Conservation (phyloP, 2,797 vertebrate genomes). For the Bufotes viridis region DNA sequence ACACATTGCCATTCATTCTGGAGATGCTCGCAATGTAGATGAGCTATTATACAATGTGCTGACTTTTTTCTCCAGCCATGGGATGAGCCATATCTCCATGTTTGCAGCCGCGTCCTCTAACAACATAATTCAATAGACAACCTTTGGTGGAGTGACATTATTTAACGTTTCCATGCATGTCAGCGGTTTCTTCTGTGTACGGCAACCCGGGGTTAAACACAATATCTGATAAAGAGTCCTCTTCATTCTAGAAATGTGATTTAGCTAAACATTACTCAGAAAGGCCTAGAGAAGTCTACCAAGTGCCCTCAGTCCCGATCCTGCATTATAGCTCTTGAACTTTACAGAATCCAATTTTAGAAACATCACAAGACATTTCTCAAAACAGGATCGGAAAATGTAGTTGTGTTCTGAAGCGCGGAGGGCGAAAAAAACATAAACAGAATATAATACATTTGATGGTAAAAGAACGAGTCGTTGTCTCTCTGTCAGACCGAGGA, state of each 20-base stretch:
- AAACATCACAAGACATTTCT: constrained; percentile 64
- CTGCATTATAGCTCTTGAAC: constrained; percentile 64
- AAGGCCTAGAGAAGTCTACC: neutral
- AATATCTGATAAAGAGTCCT: constrained; percentile 65
- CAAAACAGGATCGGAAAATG: constrained; percentile 44
- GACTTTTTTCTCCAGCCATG: constrained; percentile 12
- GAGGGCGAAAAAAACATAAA: constrained; percentile 1
- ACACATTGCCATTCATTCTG: neutral
- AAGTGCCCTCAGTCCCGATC: constrained; percentile 53
- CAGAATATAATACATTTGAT: constrained; percentile 22
- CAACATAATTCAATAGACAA: constrained; percentile 49
- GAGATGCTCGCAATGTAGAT: constrained; percentile 1
- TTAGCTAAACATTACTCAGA: constrained; percentile 51
- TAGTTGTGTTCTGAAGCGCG: constrained; percentile 37
- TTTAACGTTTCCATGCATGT: constrained; percentile 63
- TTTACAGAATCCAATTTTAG: constrained; percentile 67
- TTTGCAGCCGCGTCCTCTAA: constrained; percentile 32
- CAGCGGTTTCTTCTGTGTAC: constrained; percentile 25
- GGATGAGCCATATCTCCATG: constrained; percentile 20
- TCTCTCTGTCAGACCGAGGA: neutral
- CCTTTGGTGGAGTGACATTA: constrained; percentile 44
- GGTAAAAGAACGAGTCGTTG: neutral
- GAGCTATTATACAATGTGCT: constrained; percentile 14
- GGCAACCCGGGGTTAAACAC: constrained; percentile 21
- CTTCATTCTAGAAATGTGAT: neutral